Conservation (phyloP, 2,888 invertebrate genomes). For the Eledone cirrhosa region DNA sequence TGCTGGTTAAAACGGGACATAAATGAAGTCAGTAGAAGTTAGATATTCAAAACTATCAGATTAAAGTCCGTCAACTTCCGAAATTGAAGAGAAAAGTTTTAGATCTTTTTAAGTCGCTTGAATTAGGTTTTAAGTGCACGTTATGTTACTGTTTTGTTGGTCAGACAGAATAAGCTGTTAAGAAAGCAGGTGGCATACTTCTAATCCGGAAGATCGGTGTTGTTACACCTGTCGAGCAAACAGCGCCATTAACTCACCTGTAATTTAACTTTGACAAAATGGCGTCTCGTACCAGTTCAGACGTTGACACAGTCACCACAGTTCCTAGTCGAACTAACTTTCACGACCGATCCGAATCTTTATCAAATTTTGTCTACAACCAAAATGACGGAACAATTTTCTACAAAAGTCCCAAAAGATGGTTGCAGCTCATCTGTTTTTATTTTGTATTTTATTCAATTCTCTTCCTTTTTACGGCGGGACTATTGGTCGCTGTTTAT, state of each 20-base stretch:
- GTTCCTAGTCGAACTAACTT: conserved; percentile 7
- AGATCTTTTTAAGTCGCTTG: neutral
- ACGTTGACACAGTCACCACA: conserved; percentile 10
- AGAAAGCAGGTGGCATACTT: neutral
- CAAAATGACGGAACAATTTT: neutral
- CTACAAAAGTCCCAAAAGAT: neutral
- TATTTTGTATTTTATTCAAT: conserved; percentile 94
- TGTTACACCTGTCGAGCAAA: too few species aligned
- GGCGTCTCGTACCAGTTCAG: conserved; percentile 26
- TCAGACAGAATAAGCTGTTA: neutral
- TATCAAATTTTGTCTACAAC: neutral
- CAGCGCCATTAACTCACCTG: neutral
- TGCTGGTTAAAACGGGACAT: too few species aligned
- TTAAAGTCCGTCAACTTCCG: neutral
- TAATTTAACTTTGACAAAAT: neutral
- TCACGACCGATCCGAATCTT: neutral
- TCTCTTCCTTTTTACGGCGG: conserved; percentile 92
- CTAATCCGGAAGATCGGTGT: neutral
- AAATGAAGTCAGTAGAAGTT: too few species aligned
- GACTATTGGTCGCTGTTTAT: conserved; percentile 88
- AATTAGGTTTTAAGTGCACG: neutral
- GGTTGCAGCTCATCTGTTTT: conserved; percentile 72
- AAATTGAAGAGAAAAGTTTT: neutral
- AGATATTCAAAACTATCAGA: too few species aligned
- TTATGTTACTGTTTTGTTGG: neutral